Conservation (phyloP, 2,797 vertebrate genomes). For the Pseudomugil tenellus region DNA sequence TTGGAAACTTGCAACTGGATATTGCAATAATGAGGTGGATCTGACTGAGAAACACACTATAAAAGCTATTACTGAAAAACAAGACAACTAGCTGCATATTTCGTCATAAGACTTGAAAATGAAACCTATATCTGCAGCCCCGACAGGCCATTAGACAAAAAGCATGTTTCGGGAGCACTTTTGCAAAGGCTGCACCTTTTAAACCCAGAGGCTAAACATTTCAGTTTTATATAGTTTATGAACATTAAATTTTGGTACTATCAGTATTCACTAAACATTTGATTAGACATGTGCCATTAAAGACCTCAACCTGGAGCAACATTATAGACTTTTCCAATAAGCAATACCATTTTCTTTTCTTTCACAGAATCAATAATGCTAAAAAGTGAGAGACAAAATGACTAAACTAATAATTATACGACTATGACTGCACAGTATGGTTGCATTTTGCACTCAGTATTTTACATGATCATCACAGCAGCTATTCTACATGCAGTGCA, state of each 20-base stretch:
- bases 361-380: background rate
- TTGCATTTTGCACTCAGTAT: background rate
- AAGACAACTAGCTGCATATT: background rate
- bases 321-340: background rate
- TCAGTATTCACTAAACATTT: background rate
- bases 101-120: background rate
- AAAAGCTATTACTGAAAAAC: no score
- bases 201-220: background rate
- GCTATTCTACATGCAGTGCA: background rate
- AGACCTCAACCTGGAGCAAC: background rate
- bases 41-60: background rate
- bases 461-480: background rate
- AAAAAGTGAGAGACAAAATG: background rate
- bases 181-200: background rate
- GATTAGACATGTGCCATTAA: background rate
- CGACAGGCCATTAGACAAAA: background rate
- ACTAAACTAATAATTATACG: background rate
- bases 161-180: background rate
- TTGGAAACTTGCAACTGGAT: background rate
- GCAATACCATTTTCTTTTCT: no score
- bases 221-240: background rate
- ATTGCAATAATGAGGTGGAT: background rate
- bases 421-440: background rate
- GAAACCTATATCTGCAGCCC: background rate
- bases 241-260: background rate